Conservation (phyloP, 2,888 invertebrate species). For the Eutolmus rufibarbis region DNA sequence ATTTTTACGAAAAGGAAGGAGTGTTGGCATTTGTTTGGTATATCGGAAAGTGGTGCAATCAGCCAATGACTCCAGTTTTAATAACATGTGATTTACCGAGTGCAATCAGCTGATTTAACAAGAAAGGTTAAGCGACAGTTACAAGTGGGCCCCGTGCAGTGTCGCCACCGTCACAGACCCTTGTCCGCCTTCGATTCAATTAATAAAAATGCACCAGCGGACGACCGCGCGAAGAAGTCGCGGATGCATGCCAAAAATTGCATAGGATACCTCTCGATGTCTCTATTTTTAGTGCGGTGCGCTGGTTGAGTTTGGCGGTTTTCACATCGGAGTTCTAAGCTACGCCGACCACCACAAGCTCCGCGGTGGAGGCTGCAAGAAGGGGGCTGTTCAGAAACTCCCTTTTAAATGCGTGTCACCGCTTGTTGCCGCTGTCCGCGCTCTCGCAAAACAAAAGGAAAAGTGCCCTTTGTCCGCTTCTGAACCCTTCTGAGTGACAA, state of each 20-base stretch:
- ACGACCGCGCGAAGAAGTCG: background rate
- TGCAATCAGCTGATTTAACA: background rate
- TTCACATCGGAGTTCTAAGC: background rate
- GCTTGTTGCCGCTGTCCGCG: background rate
- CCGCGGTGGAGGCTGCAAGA: background rate
- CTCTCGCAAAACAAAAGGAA: background rate
- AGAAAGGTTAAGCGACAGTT: background rate
- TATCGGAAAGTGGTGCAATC: background rate
- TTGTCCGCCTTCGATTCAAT: background rate
- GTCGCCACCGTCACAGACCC: background rate
- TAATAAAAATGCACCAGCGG: background rate
- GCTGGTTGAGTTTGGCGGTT: background rate
- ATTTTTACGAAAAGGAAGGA: background rate
- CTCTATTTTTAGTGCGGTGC: background rate
- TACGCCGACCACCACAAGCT: background rate
- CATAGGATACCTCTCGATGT: background rate
- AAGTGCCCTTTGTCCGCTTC: background rate
- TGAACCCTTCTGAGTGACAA: background rate
- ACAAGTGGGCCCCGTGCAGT: background rate
- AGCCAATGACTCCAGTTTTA: background rate
- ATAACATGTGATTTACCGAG: background rate
- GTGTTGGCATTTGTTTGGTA: background rate
- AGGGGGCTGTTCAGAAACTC: background rate
- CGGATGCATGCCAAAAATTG: background rate
- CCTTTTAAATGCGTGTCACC: background rate